A percentile compares a stretch with the other conserved stretches of the same genome.
Evolutionary conservation across 2,797 vertebrate species (phyloP).

Genomic region (Ctenopoma multispine): DNA sequence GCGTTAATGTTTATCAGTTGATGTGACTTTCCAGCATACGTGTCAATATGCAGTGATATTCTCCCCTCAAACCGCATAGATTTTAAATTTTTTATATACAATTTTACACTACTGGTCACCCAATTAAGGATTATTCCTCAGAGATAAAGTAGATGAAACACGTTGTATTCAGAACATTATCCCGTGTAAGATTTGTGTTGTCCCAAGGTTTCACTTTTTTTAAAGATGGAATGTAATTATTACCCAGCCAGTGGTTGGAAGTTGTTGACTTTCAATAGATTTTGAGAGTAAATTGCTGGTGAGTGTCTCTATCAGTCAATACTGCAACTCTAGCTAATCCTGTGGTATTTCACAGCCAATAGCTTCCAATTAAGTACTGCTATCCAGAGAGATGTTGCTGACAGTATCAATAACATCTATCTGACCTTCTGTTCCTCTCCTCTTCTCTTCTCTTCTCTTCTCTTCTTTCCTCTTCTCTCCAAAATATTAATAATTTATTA

Average conservation of each 20-base stretch:
- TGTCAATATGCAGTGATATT: not conserved
- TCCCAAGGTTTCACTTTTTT: constrained; percentile 4
- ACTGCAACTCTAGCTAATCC: constrained; percentile 66
- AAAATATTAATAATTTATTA: no score
- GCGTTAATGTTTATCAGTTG: constrained; percentile 18
- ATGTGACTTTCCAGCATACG: constrained; percentile 24
- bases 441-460: constrained; percentile 27
- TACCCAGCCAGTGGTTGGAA: constrained; percentile 34
- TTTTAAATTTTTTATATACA: no score
- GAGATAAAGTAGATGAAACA: not conserved
- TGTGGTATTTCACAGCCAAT: constrained; percentile 80
- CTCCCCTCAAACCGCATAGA: not conserved
- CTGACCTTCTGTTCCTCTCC: constrained; percentile 60
- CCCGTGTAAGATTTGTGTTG: not conserved
- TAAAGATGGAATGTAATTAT: constrained; percentile 43
- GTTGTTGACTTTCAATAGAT: constrained; percentile 62
- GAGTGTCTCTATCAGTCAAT: constrained; percentile 69
- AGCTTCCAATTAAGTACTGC: constrained; percentile 74
- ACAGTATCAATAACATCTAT: constrained; percentile 77
- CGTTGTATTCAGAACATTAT: not conserved
- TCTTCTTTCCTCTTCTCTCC: constrained; percentile 11
- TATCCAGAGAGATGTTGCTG: constrained; percentile 69
- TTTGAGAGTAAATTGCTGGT: constrained; percentile 66
- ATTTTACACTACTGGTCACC: not conserved
- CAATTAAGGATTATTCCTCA: not conserved